These are phyloP conservation scores for Nebria ingens DNA, from an alignment of 1,140 invertebrate species.

Conservation along the genomic window DNA sequence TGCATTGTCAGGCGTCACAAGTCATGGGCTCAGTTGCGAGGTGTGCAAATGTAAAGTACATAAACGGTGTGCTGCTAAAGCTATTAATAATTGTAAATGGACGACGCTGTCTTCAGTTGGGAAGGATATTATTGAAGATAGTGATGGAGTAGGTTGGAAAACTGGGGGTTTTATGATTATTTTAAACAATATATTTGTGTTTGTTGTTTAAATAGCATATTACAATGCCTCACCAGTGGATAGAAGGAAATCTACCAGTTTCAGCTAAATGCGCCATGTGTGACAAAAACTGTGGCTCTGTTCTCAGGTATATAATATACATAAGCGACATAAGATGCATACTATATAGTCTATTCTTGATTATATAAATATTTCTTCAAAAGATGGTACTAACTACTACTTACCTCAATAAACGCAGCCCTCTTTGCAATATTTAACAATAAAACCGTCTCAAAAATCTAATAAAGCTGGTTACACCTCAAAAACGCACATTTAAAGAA, in stretches of 20 bases:
- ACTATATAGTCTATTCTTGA: no score
- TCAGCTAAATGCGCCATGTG: constrained; percentile 89
- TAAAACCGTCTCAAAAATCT: no score
- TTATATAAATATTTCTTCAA: constrained; percentile 4
- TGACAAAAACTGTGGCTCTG: constrained; percentile 93
- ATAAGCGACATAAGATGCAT: background rate
- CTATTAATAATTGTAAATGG: constrained; percentile 94
- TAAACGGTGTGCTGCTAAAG: constrained; percentile 83
- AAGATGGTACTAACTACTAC: no score
- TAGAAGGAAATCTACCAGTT: constrained; percentile 93
- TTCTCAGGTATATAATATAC: constrained; percentile 60
- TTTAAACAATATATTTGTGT: background rate
- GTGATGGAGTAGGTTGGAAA: constrained; percentile 82
- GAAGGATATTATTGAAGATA: constrained; percentile 86
- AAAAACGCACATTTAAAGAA: no score
- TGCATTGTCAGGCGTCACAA: constrained; percentile 82
- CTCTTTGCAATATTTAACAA: no score
- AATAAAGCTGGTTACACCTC: no score
- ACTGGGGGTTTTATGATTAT: no score
- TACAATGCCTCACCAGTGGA: constrained; percentile 95
- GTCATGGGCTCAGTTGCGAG: constrained; percentile 90
- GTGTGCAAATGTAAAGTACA: constrained; percentile 96
- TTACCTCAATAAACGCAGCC: no score
- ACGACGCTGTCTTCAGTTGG: constrained; percentile 87
- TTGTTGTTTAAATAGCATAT: constrained; percentile 58